A percentile compares a stretch with the other conserved stretches of the same genome.
These are phyloP conservation scores for Habrosyne pyritoides DNA, from an alignment of 2,888 invertebrate species.

Conservation along the genomic window DNA sequence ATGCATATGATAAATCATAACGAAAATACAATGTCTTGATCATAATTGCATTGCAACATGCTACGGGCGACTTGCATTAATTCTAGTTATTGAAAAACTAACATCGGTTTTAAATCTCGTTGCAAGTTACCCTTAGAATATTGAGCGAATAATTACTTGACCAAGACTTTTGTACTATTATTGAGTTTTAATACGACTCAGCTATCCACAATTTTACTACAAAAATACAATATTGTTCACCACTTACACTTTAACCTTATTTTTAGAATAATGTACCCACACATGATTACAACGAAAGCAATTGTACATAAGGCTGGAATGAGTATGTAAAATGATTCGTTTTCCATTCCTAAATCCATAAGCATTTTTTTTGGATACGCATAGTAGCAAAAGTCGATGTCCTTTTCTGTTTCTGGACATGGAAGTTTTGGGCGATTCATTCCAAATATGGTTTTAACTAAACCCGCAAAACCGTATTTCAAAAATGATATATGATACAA, in stretches of 20 bases:
- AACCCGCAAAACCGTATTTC: constrained; percentile 94
- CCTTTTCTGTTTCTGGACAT: constrained; percentile 78
- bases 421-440: constrained; percentile 89
- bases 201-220: background rate
- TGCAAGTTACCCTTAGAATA: no score
- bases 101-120: no score
- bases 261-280: constrained; percentile 87
- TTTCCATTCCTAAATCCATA: constrained; percentile 89
- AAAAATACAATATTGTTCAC: constrained; percentile 39
- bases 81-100: no score
- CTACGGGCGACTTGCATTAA: no score
- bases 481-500: constrained; percentile 94
- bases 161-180: background rate
- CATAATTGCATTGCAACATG: no score
- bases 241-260: constrained; percentile 84
- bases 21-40: no score
- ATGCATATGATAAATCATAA: no score
- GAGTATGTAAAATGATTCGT: constrained; percentile 86
- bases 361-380: constrained; percentile 86
- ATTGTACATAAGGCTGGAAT: constrained; percentile 86
- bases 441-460: constrained; percentile 92
- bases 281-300: constrained; percentile 84
- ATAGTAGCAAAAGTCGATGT: constrained; percentile 88
- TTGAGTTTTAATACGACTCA: background rate
- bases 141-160: background rate